Conservation (phyloP, 2,113 vertebrate genomes). For the Scomber colias region DNA sequence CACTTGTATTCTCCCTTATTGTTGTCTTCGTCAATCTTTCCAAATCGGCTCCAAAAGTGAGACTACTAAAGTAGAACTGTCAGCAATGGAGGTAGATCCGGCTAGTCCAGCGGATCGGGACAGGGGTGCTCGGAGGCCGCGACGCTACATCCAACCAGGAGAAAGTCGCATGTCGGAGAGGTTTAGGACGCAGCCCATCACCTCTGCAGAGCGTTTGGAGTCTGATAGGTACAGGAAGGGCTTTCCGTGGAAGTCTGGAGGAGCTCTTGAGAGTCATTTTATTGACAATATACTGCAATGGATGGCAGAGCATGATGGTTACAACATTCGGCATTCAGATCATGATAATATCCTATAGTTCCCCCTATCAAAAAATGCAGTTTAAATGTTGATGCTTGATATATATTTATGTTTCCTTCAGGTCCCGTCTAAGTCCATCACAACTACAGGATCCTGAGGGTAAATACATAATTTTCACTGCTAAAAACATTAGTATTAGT, state of each 20-base stretch:
- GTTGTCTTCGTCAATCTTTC: slow-evolving; percentile 62
- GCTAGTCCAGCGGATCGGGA: slow-evolving; percentile 84
- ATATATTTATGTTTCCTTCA: slow-evolving; percentile 72
- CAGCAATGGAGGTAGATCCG: slow-evolving; percentile 82
- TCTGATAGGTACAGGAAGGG: slow-evolving; percentile 92
- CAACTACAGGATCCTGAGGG: slow-evolving; percentile 88
- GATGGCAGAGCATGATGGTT: background rate
- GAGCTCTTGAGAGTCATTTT: background rate
- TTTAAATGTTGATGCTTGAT: slow-evolving; percentile 22
- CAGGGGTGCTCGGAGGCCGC: slow-evolving; percentile 89
- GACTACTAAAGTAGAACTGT: slow-evolving; percentile 74
- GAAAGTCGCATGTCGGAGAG: slow-evolving; percentile 96
- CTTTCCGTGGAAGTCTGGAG: background rate
- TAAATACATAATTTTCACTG: slow-evolving; percentile 31
- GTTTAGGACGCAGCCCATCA: slow-evolving; percentile 98
- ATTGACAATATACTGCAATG: background rate
- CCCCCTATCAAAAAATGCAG: background rate
- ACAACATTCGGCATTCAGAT: background rate
- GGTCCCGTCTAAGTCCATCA: slow-evolving; percentile 86
- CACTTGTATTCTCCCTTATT: slow-evolving; percentile 35
- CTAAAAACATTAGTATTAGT: too few species aligned
- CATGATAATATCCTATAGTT: background rate
- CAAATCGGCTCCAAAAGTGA: slow-evolving; percentile 83
- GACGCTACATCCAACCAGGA: slow-evolving; percentile 94
- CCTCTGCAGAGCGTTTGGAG: slow-evolving; percentile 95